These are phyloP conservation scores for Tangara arthus DNA, from an alignment of 2,797 vertebrate genomes.

Conservation along the genomic window DNA sequence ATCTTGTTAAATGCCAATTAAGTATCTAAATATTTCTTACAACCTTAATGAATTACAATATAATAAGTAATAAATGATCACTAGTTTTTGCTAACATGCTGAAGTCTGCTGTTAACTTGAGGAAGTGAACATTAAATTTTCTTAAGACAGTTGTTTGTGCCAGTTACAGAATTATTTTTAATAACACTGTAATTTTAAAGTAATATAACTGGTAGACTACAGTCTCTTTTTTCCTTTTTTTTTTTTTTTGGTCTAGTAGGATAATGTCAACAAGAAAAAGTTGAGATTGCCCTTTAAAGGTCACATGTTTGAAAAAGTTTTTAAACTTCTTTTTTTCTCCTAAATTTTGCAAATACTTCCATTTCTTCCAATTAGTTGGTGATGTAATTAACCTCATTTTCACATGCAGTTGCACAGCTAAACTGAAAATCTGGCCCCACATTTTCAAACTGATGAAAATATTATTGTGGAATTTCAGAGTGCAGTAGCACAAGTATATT, in stretches of 20 bases:
- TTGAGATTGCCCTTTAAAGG: neutral
- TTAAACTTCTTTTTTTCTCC: neutral
- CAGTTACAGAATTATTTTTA: neutral
- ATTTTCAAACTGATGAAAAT: neutral
- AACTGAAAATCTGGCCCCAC: neutral
- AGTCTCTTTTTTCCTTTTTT: neutral
- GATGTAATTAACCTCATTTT: neutral
- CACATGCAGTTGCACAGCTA: neutral
- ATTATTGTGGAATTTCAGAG: neutral
- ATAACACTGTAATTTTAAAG: neutral
- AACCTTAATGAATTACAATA: constrained; percentile 77
- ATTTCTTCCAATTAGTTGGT: neutral
- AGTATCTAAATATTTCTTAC: constrained; percentile 82
- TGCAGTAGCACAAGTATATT: neutral
- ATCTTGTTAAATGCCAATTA: constrained; percentile 83
- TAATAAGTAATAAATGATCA: constrained; percentile 76
- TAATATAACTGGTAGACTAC: neutral
- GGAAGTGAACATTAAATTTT: neutral
- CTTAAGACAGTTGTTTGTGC: neutral
- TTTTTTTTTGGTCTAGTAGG: neutral
- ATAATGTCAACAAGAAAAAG: neutral
- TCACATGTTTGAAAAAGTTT: neutral
- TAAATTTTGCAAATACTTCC: neutral
- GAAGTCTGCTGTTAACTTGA: constrained; percentile 42
- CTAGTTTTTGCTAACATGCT: constrained; percentile 49